Evolutionary conservation across 2,113 vertebrate genomes (phyloP).

Genomic region (Pardalotus punctatus): DNA sequence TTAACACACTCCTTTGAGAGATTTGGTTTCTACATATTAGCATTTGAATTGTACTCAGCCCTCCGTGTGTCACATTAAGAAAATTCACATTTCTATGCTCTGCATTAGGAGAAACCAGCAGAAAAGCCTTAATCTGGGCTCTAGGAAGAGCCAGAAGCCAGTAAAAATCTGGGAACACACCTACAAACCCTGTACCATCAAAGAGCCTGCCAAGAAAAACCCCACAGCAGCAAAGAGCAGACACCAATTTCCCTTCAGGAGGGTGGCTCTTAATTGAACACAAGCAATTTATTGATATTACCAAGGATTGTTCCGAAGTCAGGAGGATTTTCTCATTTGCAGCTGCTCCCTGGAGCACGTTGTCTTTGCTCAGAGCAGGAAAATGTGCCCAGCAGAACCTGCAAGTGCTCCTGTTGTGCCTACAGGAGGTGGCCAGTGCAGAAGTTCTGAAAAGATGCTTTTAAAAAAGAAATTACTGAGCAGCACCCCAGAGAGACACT

Average conservation of each 20-base stretch:
- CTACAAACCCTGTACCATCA: background rate
- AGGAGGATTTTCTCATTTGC: background rate
- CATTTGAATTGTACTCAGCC: background rate
- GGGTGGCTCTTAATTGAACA: rapidly evolving
- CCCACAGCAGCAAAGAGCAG: background rate
- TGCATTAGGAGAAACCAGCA: background rate
- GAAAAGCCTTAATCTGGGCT: background rate
- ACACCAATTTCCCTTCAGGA: background rate
- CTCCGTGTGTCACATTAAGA: background rate
- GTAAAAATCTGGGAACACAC: background rate
- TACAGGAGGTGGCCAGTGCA: background rate
- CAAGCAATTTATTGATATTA: background rate
- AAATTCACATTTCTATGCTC: background rate
- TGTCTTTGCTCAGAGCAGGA: background rate
- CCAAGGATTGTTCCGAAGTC: background rate
- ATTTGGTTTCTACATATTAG: background rate
- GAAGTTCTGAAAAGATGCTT: background rate
- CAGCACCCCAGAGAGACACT: background rate
- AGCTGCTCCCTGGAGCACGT: background rate
- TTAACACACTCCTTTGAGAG: background rate
- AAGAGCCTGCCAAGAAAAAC: background rate
- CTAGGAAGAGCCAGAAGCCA: background rate
- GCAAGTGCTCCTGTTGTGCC: background rate
- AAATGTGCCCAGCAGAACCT: background rate
- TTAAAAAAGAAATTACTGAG: background rate